Evolutionary conservation across 1,140 invertebrate genomes (phyloP), one percentile per base, ranked within the genome.

Genomic region (Diploscapter pachys): DNA sequence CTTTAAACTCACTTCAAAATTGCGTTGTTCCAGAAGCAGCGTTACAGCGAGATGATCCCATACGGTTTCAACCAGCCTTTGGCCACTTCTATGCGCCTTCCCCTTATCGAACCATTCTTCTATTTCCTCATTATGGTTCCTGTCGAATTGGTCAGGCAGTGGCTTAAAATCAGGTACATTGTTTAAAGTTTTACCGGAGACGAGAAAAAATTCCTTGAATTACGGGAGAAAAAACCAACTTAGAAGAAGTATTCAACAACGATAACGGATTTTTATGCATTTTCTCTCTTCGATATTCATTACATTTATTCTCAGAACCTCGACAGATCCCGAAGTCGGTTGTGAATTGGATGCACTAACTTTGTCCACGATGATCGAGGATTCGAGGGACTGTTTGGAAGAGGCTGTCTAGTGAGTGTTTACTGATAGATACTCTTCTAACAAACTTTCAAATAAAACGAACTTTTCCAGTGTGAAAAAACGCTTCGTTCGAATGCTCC

Each of bases 301-400:
- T 31, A 31, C 31, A 31, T 31, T 31, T 31, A 31, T 31, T 31
- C 31, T 31, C 31, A 31, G 31, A 31, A 31, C 53, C 49, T 56
- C 51, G 4, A 73, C 63, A 6, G 54, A 68, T 13, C 64, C 49
- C 59, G 53, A 49, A 11, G 68, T 61, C 13, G 59, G 48, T 11
- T 70, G n/a, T 61, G 49, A 61, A 13, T 59, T 70, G 9, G 68
- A 70, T 70, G 68, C 59, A 13, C n/a, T 74, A 5, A 74, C 73
- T 5, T 63, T 74, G 13, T 65, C 52, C 62, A 67, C 73, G 9
- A 74, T 74, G 51, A 74, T 74, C 3, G 64, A 65, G 50, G 73
- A 74, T 63, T 74, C 73, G 3, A 68, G 66, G 59, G 73, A 74
- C 63, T 74, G 73, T 74, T 53, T 74, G 9, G 73, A 64, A 54